Base-by-base conservation (phyloP, 2,797 vertebrate species). In the Sandelia bainsii region DNA sequence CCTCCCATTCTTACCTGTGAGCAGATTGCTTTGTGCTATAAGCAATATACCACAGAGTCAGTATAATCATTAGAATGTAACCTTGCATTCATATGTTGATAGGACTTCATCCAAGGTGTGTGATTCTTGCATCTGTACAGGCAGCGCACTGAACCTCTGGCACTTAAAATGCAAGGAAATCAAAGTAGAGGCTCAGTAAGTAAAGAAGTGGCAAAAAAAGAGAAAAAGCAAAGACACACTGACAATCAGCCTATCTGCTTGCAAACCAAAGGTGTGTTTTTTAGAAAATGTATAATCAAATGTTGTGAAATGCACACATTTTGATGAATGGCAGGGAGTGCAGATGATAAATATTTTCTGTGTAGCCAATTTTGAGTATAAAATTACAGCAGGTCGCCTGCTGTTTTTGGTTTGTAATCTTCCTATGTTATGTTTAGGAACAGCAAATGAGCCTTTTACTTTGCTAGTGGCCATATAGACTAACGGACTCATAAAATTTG, bases 11-110 rank as follows among this genome's bases (percentile, higher is more conserved):
- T 50, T 82, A 84, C 85, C 82, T 56, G 67, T 64, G 69, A 86
- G 49, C 83, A 90, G 86, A 89, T 85, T 87, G 80, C 79, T 85
- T 71, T 48, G 49, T 45, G 79, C 69, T 77, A 49, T 45, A 68
- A 61, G 76, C 64, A 78, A 75, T 71, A 58, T 56, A 58, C 59
- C 25, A 66, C 23, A 42, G 54, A 79, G 67, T 42, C 67, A 8
- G 56, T 63, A 54, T 63, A 75, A 75, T 72, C 42, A 85, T 76
- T 48, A 69, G 19, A 82, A 72, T 44, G 65, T 70, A 84, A 77
- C 73, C 69, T 82, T 81, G 49, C 34, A 80, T 75, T 84, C 46
- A 54, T 50, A 59, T 62, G 52, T 22, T 39, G 64, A 76, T 51
- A 29, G 46, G 39, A 60, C 54, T 62, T 84, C 61, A 61, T 50